Evolutionary conservation across 1,140 invertebrate genomes (phyloP).

Genomic region (Euborellia annulipes): DNA sequence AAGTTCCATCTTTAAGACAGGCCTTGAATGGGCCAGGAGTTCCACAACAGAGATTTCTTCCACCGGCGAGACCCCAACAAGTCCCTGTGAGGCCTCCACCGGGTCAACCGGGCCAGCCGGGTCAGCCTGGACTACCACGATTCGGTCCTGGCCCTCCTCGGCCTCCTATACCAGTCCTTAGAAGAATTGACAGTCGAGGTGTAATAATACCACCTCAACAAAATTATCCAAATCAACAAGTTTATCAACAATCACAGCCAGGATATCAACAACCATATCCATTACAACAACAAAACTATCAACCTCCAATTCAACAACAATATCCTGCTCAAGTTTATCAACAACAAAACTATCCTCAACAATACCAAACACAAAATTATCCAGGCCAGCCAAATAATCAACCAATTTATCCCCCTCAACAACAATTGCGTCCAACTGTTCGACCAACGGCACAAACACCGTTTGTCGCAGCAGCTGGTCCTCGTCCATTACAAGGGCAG

Average conservation of each 20-base stretch:
- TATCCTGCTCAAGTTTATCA: not conserved
- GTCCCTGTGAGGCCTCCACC: conserved; percentile 9
- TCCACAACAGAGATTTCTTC: no score
- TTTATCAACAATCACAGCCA: no score
- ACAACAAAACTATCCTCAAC: conserved; percentile 1
- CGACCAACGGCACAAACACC: no score
- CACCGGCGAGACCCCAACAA: conserved; percentile 4
- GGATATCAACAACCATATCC: not conserved
- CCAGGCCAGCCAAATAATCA: conserved; percentile 1
- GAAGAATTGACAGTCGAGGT: no score
- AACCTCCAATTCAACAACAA: not conserved
- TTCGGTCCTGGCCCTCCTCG: conserved; percentile 15
- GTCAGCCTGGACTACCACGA: conserved; percentile 13
- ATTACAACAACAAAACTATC: conserved; percentile 1
- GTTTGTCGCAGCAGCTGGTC: no score
- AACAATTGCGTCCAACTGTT: no score
- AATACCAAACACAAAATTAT: conserved; percentile 12
- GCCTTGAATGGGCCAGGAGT: no score
- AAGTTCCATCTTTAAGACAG: no score
- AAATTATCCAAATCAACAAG: no score
- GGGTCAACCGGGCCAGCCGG: conserved; percentile 3
- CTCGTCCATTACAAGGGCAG: no score
- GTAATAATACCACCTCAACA: no score
- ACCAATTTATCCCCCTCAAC: no score
- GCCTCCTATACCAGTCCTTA: conserved; percentile 12